phyloP scores from a whole-genome alignment of 2,888 invertebrate species.

The Pollenia griseotomentosa region DNA sequence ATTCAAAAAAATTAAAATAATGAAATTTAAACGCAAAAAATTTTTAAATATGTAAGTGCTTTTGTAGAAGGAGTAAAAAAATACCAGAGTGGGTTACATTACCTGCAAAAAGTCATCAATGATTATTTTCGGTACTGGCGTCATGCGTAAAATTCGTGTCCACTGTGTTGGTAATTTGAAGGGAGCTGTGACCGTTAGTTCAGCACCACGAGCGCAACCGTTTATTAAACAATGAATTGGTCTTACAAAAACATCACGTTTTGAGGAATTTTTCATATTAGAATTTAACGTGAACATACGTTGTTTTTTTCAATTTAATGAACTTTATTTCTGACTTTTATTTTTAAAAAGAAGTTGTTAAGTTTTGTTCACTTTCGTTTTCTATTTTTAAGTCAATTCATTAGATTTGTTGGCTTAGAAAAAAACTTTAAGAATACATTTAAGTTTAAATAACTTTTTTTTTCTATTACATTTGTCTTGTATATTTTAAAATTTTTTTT shows the following conservation, averaged over 20 bases:
- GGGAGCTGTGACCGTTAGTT: conserved; percentile 79
- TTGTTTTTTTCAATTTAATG: background rate
- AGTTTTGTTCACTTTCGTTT: background rate
- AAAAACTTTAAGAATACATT: background rate
- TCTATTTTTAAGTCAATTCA: background rate
- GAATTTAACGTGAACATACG: conserved; percentile 25
- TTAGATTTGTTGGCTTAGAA: too few species aligned
- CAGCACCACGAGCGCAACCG: conserved; percentile 80
- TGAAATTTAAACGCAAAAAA: too few species aligned
- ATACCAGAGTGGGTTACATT: conserved; percentile 52
- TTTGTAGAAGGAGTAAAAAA: too few species aligned
- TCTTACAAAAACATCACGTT: conserved; percentile 78
- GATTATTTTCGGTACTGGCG: conserved; percentile 81
- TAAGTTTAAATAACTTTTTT: background rate
- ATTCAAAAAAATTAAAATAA: too few species aligned
- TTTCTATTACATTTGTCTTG: too few species aligned
- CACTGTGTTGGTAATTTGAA: conserved; percentile 82
- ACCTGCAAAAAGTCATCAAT: conserved; percentile 83
- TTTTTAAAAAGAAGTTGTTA: background rate
- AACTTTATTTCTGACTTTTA: background rate
- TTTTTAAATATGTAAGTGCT: too few species aligned
- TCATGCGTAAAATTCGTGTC: conserved; percentile 82
- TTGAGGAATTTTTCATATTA: conserved; percentile 79
- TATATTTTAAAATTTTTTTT: too few species aligned
- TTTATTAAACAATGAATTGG: conserved; percentile 81